These are phyloP conservation scores for Oenanthe oenanthe DNA, from an alignment of 2,113 vertebrate species.

Conservation along the genomic window DNA sequence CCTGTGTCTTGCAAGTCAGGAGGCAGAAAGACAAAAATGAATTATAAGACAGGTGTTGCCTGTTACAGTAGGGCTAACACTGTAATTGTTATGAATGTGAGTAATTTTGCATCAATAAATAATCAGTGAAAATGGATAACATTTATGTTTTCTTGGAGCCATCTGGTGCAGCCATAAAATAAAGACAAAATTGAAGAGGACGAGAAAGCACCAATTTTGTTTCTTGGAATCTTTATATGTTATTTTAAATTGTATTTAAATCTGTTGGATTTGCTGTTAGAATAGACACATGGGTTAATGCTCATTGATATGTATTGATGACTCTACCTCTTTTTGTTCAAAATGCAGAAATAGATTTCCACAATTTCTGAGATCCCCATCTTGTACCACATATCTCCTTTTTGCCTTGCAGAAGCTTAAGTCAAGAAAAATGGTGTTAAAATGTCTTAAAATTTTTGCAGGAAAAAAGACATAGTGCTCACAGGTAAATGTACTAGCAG, in stretches of 20 bases:
- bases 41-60: background rate
- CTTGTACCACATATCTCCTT: background rate
- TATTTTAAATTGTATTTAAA: background rate
- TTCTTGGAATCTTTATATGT: background rate
- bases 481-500: background rate
- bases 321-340: background rate
- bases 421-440: background rate
- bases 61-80: background rate
- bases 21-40: constrained; percentile 25
- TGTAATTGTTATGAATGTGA: constrained; percentile 44
- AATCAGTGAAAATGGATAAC: background rate
- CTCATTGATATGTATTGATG: background rate
- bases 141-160: background rate
- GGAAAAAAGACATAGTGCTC: background rate
- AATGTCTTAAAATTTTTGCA: background rate
- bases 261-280: background rate
- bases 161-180: background rate
- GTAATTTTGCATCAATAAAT: constrained; percentile 25
- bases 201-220: background rate
- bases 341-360: background rate
- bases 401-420: background rate
- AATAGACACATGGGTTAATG: background rate
- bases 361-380: background rate
- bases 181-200: background rate
- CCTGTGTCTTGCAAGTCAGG: background rate